Evolutionary conservation across 2,888 invertebrate genomes (phyloP), one percentile per base, ranked within the genome.

Genomic region (Rhorus exstirpatorius): DNA sequence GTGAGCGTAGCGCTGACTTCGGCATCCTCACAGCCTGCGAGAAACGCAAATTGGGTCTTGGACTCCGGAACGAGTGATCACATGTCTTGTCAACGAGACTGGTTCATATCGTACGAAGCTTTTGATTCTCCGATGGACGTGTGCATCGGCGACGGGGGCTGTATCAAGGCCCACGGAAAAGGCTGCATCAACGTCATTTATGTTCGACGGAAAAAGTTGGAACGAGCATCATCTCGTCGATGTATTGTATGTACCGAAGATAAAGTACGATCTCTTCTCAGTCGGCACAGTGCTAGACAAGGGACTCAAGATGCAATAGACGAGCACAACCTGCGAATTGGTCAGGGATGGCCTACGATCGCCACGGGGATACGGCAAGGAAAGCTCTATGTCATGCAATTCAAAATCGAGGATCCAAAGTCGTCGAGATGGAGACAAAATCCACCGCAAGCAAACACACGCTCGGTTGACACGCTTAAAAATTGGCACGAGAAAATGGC

Each of bases 401-500:
- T 31, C 6, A 6, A 31, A 31, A 6, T 31, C 31, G 31, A 31
- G 31, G 31, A 6, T 31, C 31, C 31, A 31, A 2, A 2, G 31
- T 31, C 2, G 31, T 49, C 60, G 21, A 46, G 1, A 38, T 21
- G 31, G 41, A 55, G 41, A 41, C 0, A 44, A 14, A 26, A 70
- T 14, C 1, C 3, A 10, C n/a, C 55, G 12, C 44, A 58, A 14
- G 58, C 44, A 17, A 10, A 26, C 26, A 4, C 26, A 19, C 14
- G 26, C 26, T 55, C 55, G n/a, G 26, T n/a, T 3, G 77, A 84
- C 51, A 71, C 53, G n/a, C 63, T 86, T 6, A 21, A 78, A 61
- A 17, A 79, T 4, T 89, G 86, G 88, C 86, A 87, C 79, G 85
- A 86, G 35, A 24, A 83, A 10, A 41, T 88, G 24, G 81, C 75